Percentiles rank a stretch among this genome's conserved stretches.
Evolutionary conservation across 2,113 vertebrate species (phyloP).

Genomic region (Pimephales promelas): DNA sequence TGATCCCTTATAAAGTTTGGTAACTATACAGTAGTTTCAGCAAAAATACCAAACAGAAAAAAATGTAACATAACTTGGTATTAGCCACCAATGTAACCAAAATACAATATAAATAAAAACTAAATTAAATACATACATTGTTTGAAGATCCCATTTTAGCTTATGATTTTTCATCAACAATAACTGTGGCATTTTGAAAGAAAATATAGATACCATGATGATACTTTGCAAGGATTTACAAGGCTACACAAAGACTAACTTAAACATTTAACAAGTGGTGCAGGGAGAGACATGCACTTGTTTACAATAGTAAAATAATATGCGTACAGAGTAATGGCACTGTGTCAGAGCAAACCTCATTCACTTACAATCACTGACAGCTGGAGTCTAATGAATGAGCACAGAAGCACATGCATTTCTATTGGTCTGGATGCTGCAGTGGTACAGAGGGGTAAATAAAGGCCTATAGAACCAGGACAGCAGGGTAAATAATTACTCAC

Average conservation of each 20-base stretch:
- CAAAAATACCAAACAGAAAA: not conserved
- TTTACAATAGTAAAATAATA: not conserved
- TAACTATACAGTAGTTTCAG: not conserved
- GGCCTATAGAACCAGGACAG: constrained; percentile 11
- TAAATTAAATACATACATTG: not conserved
- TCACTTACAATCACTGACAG: constrained; percentile 5
- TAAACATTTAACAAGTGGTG: not conserved
- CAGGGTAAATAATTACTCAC: not conserved
- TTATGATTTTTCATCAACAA: not conserved
- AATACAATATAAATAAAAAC: not conserved
- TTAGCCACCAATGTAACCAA: not conserved
- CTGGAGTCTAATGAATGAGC: constrained; percentile 45
- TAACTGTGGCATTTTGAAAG: not conserved
- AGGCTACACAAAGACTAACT: constrained; percentile 11
- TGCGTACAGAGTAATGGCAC: not conserved
- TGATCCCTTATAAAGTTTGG: not conserved
- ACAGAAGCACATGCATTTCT: constrained; percentile 1
- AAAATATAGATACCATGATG: not conserved
- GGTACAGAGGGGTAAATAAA: not conserved
- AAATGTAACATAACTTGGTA: not conserved
- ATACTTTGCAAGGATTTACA: not conserved
- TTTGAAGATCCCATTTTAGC: not conserved
- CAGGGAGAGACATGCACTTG: not conserved
- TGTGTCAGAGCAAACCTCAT: constrained; percentile 16
- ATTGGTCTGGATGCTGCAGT: not conserved